phyloP scores from a whole-genome alignment of 2,888 invertebrate species.

The Isoperla grammatica region DNA sequence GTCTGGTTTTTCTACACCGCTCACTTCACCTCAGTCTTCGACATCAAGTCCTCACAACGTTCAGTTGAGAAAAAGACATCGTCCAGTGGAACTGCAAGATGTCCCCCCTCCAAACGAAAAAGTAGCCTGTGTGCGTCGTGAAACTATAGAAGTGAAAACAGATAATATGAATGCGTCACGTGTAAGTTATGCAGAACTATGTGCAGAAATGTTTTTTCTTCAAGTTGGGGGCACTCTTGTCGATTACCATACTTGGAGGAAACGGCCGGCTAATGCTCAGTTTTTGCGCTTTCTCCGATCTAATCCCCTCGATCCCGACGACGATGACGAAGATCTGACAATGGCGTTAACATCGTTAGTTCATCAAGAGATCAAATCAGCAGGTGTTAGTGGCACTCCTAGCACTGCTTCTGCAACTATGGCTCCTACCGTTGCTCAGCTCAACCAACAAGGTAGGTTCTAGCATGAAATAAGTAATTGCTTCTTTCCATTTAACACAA shows the following conservation, averaged over 20 bases:
- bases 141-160: conserved; percentile 55
- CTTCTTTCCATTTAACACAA: no score
- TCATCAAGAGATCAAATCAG: conserved; percentile 54
- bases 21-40: conserved; percentile 30
- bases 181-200: conserved; percentile 67
- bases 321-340: conserved; percentile 46
- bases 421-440: conserved; percentile 57
- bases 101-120: conserved; percentile 44
- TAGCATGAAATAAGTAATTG: no score
- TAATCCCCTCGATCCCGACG: conserved; percentile 59
- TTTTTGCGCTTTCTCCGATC: conserved; percentile 70
- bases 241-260: conserved; percentile 81
- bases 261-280: conserved; percentile 68
- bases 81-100: conserved; percentile 42
- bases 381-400: conserved; percentile 52
- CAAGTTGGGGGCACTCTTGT: conserved; percentile 83
- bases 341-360: conserved; percentile 40
- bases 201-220: conserved; percentile 80
- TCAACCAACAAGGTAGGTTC: conserved; percentile 51
- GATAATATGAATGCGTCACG: conserved; percentile 61
- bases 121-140: conserved; percentile 52
- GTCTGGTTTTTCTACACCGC: conserved; percentile 24
- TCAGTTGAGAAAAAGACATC: conserved; percentile 47
- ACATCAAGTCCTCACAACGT: conserved; percentile 37
- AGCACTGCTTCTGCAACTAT: conserved; percentile 55